phyloP scores from a whole-genome alignment of 2,113 vertebrate genomes.

The Numenius arquata region DNA sequence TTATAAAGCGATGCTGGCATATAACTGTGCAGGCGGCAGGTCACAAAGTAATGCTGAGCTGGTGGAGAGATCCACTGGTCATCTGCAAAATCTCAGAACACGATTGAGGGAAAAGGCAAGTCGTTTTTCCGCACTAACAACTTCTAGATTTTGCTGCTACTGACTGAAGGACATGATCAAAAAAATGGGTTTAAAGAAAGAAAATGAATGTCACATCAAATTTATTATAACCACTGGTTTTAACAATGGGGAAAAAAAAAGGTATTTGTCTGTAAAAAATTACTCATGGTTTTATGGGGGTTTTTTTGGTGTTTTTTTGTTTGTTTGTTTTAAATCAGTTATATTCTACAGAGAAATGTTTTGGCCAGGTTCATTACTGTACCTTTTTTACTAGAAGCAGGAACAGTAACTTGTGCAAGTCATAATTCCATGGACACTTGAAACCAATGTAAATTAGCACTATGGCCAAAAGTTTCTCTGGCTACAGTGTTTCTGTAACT shows the following conservation, averaged over 20 bases:
- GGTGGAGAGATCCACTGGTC: background rate
- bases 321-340: background rate
- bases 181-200: background rate
- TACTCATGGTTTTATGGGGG: background rate
- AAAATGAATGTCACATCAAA: background rate
- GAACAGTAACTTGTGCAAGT: background rate
- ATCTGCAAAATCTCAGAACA: background rate
- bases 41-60: no score
- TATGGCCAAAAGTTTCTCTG: background rate
- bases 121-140: background rate
- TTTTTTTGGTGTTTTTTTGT: background rate
- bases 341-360: background rate
- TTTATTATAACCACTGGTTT: background rate
- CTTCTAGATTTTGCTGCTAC: background rate
- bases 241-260: background rate
- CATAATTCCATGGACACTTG: background rate
- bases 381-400: background rate
- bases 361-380: background rate
- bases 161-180: background rate
- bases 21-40: fast-evolving
- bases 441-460: background rate
- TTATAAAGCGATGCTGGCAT: fast-evolving
- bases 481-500: background rate
- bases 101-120: background rate
- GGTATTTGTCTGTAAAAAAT: background rate